Evolutionary conservation across 2,888 invertebrate genomes (phyloP).

Genomic region (Pardosa pseudoannulata): DNA sequence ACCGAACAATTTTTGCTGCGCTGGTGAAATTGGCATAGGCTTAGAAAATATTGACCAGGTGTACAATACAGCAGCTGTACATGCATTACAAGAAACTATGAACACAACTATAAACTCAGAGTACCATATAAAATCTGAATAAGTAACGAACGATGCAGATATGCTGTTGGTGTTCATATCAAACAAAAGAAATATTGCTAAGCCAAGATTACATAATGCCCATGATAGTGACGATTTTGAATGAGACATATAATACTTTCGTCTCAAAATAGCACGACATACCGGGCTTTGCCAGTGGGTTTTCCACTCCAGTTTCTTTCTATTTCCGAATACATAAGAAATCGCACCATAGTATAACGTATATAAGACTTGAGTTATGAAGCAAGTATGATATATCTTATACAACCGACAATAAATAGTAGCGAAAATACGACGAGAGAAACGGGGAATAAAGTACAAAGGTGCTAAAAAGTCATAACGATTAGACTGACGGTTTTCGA

Average conservation of each 20-base stretch:
- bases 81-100: conserved; percentile 19
- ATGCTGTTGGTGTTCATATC: conserved; percentile 53
- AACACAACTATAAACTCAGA: not conserved
- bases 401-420: conserved; percentile 41
- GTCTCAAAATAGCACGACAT: conserved; percentile 43
- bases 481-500: too few species aligned
- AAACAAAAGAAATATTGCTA: conserved; percentile 38
- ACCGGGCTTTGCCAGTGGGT: conserved; percentile 60
- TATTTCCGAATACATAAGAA: conserved; percentile 13
- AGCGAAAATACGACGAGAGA: not conserved
- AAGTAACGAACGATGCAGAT: not conserved
- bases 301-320: conserved; percentile 45
- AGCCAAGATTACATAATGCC: conserved; percentile 41
- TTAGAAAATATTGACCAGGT: conserved; percentile 47
- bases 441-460: not conserved
- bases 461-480: too few species aligned
- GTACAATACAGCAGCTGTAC: conserved; percentile 26
- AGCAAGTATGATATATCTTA: not conserved
- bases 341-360: conserved; percentile 34
- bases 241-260: conserved; percentile 45
- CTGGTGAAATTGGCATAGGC: conserved; percentile 56
- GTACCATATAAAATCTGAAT: conserved; percentile 33
- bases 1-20: conserved; percentile 46
- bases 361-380: not conserved
- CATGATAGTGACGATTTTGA: conserved; percentile 61